Conservation (phyloP, 1,140 invertebrate genomes). For the Bombus superbus region DNA sequence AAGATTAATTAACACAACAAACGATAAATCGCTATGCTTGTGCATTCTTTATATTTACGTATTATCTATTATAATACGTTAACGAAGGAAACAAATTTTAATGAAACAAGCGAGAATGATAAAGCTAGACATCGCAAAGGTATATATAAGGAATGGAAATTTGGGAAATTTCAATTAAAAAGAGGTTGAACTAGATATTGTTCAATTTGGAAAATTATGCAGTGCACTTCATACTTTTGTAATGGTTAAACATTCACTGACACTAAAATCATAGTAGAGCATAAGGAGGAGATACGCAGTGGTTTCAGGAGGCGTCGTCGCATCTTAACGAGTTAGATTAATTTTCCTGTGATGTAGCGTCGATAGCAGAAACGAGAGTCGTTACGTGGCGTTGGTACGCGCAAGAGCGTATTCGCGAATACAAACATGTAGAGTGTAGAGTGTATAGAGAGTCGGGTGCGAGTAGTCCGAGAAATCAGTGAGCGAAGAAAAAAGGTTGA, state of each 20-base stretch:
- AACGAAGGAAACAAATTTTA: background rate
- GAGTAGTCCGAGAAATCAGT: slow-evolving; percentile 37
- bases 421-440: slow-evolving; percentile 19
- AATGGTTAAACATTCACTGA: background rate
- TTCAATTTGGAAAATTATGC: background rate
- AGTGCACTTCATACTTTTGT: background rate
- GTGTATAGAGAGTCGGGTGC: slow-evolving; percentile 13
- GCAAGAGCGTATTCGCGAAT: slow-evolving; percentile 35
- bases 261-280: background rate
- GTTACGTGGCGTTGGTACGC: slow-evolving; percentile 58
- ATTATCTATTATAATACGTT: background rate
- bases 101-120: background rate
- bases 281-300: background rate
- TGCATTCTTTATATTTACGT: no score
- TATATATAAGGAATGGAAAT: no score
- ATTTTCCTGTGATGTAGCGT: slow-evolving; percentile 12
- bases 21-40: background rate
- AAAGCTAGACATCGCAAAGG: no score
- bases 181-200: background rate
- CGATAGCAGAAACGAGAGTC: slow-evolving; percentile 45
- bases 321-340: slow-evolving; percentile 1
- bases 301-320: background rate
- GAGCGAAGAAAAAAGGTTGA: slow-evolving; percentile 29
- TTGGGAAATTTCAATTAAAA: background rate
- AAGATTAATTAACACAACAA: background rate